Evolutionary conservation across 2,113 vertebrate species (phyloP).

Genomic region (Plecotus auritus): DNA sequence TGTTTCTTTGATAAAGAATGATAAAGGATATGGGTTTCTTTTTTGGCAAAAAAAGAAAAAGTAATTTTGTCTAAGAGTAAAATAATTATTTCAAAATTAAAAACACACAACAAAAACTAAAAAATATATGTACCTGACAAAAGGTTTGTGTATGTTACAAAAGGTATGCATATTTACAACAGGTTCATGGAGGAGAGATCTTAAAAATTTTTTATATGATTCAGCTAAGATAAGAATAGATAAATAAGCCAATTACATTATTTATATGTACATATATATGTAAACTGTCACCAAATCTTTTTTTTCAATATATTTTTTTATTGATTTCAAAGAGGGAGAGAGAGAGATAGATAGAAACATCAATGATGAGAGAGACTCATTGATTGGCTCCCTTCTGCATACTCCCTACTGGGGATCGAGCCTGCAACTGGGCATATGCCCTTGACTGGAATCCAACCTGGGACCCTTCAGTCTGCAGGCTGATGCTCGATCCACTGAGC

Average conservation of each 20-base stretch:
- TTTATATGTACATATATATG: not conserved
- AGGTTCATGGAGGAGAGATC: not conserved
- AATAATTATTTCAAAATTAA: not conserved
- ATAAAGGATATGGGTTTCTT: not conserved
- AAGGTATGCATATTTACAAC: not conserved
- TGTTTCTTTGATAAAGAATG: not conserved
- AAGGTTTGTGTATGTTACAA: not conserved
- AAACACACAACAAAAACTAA: not conserved
- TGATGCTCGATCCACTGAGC: no score
- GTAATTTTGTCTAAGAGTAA: not conserved
- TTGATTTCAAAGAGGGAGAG: no score
- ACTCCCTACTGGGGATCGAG: no score
- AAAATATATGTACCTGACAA: not conserved
- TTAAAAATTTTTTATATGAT: not conserved
- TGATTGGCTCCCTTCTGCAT: no score
- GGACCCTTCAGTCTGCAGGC: no score
- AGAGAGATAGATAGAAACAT: no score
- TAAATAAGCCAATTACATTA: not conserved
- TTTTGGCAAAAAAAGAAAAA: not conserved
- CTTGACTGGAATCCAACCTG: no score
- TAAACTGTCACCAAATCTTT: not conserved
- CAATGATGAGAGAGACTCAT: no score
- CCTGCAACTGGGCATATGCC: no score
- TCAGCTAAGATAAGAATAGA: not conserved
- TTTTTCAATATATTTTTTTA: no score